Evolutionary conservation across 2,113 vertebrate genomes (phyloP).

Genomic region (Apodemus sylvaticus): DNA sequence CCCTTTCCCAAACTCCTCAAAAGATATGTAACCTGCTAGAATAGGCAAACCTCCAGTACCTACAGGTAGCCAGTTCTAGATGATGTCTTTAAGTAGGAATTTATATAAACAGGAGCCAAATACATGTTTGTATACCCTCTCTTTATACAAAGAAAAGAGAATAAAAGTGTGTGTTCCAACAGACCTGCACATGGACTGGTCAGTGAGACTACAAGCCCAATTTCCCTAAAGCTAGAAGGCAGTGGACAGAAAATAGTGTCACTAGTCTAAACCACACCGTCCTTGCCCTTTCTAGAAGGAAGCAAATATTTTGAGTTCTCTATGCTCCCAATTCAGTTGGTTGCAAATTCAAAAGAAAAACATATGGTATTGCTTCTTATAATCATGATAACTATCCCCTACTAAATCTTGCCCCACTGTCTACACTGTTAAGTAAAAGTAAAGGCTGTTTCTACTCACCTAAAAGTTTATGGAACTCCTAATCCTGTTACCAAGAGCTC

Average conservation of each 20-base stretch:
- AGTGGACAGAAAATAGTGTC: not conserved
- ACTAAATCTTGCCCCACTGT: not conserved
- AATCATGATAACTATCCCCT: not conserved
- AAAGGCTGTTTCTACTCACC: not conserved
- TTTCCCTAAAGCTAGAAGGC: not conserved
- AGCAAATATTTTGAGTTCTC: not conserved
- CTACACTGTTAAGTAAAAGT: not conserved
- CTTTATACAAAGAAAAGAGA: not conserved
- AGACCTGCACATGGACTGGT: not conserved
- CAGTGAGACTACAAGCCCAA: not conserved
- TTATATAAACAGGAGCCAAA: not conserved
- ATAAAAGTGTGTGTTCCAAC: not conserved
- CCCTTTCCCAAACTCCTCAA: conserved; percentile 20
- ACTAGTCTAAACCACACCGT: not conserved
- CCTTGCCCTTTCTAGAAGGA: not conserved
- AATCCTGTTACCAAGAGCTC: not conserved
- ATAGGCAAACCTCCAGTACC: not conserved
- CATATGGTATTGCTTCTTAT: not conserved
- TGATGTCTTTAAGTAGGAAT: not conserved
- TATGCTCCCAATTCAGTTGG: not conserved
- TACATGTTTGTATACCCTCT: not conserved
- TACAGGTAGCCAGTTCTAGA: not conserved
- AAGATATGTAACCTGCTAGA: not conserved
- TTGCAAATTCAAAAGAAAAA: not conserved
- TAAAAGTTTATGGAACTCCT: not conserved